Evolutionary conservation across 92 coral and sea anemone species (phyloP), one percentile per base, ranked within the genome.

Genomic region (Heteractis magnifica): DNA sequence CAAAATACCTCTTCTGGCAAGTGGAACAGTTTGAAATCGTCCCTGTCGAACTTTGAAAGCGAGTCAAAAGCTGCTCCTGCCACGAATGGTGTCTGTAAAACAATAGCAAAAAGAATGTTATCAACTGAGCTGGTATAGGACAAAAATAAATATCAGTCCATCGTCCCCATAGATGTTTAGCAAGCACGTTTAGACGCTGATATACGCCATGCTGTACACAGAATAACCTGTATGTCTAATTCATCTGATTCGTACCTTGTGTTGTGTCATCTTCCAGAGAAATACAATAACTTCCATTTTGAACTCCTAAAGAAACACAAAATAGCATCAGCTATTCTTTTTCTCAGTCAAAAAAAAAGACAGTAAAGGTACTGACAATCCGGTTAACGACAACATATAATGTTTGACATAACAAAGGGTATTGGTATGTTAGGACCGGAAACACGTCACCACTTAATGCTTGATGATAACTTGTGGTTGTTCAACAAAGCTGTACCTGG

Each of bases 221-320:
- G 52, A 16, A 65, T 12, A 19, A 4, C 18, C 65, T 14, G 48
- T 49, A 62, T 20, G 11, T 21, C 6, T 62, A 56, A 52, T 50
- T 49, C 7, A 59, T 10, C 55, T 64, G 48, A 55, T 55, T 62
- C 65, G 6, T 87, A 95, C 98, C 98, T 91, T 81, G 76, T 94
- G 94, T 71, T 85, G 93, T 51, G 94, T 85, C 71, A 76, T 79
- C 79, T 86, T 88, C 98, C 98, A 95, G 34, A 95, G 52, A 75
- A 86, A 90, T 26, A 79, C 55, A 80, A 95, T 89, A 8, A 82
- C 90, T 59, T 87, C 87, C 34, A 64, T 86, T 81, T 95, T 95
- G 72, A 95, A 92, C n/a, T 81, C 86, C 98, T 95, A 81, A 26
- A 68, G 53, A 52, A 56, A 21, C 49, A 19, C 23, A 75, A 11